phyloP scores from a whole-genome alignment of 2,888 invertebrate genomes.

The Conus canariensis region DNA sequence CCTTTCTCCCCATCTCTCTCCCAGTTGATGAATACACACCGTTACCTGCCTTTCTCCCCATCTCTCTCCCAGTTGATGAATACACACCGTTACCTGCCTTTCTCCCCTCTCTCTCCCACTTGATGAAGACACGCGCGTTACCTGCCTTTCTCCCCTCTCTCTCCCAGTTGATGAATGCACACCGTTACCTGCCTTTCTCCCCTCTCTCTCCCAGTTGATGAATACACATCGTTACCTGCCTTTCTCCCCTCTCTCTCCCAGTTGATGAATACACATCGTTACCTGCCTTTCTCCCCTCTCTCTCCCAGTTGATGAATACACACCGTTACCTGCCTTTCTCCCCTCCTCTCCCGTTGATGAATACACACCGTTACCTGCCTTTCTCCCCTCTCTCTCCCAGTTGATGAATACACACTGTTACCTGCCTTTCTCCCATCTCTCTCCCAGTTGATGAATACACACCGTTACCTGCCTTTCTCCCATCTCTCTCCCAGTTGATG shows the following conservation, averaged over 20 bases:
- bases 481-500: too few species aligned
- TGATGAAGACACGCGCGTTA: too few species aligned
- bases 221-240: too few species aligned
- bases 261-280: too few species aligned
- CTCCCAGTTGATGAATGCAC: not conserved
- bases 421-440: too few species aligned
- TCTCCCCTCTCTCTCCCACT: not conserved
- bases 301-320: not conserved
- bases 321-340: too few species aligned
- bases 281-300: not conserved
- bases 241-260: not conserved
- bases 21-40: not conserved
- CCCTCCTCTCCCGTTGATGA: not conserved
- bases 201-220: not conserved
- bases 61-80: not conserved
- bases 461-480: too few species aligned
- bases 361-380: too few species aligned
- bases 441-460: too few species aligned
- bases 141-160: not conserved
- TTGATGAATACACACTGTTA: too few species aligned
- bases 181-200: not conserved
- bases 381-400: too few species aligned
- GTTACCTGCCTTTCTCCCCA: not conserved
- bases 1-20: slow-evolving; percentile 12
- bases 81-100: not conserved